Evolutionary conservation across 2,888 invertebrate species (phyloP), one percentile per base, ranked within the genome.

Genomic region (Octonoba sinensis): DNA sequence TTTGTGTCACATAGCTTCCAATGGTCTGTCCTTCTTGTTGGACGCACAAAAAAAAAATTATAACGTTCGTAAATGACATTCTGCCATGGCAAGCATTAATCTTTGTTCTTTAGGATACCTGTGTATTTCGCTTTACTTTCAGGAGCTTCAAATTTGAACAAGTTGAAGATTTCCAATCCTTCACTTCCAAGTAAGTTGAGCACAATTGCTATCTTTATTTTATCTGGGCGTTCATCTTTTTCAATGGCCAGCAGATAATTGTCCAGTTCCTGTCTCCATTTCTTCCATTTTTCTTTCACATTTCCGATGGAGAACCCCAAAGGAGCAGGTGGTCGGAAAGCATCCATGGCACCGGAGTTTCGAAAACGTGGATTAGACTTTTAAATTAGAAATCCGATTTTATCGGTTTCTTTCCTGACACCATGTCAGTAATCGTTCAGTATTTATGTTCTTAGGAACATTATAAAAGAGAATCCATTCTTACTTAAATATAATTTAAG

Each of bases 1-100:
- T n/a, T n/a, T 65, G 4, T 16, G 56, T 20, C 2, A 74, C 3
- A 15, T 74, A 74, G 16, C 8, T 1, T 27, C 65, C 46, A 15
- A 65, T 22, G 1, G 15, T 11, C 22, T 74, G 65, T 1, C 74
- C 65, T 11, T 74, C 64, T 65, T 56, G 11, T 20, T 74, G 65
- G 11, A 15, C 20, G n/a, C 57, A 65, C 3, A 54, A n/a, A 65
- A 62, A 73, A 69, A 56, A 56, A 69, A 1, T 69, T 57, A 20
- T 13, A 59, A 1, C 44, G n/a, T 70, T 70, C 44, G 49, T 36
- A 70, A 0, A 57, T 44, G 15, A 70, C 44, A 54, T 18, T 59
- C 46, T 46, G 60, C 16, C 46, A 3, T 15, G 44, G 47, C 8
- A 11, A 13, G 3, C n/a, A 71, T 15, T 57, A 24, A 20, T 46